phyloP scores from a whole-genome alignment of 2,113 vertebrate genomes.

The Labeo catla region DNA sequence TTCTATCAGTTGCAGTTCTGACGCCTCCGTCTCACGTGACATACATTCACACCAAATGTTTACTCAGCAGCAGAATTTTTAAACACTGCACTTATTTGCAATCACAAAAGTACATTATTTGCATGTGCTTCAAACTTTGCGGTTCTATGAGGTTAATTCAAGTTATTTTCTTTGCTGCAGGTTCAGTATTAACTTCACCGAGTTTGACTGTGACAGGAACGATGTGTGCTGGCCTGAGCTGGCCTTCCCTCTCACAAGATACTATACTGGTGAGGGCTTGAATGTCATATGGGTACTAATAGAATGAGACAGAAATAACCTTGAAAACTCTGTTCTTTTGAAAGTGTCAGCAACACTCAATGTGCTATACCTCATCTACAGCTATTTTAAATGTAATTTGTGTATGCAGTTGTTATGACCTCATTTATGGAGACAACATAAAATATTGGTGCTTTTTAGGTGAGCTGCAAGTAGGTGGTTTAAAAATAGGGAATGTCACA shows the following conservation, averaged over 20 bases:
- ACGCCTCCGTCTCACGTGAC: too few relatives aligned
- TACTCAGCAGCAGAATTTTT: too few relatives aligned
- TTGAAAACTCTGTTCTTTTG: neutral
- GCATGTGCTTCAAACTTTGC: too few relatives aligned
- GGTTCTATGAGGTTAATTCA: neutral
- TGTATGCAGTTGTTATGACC: neutral
- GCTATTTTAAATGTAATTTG: neutral
- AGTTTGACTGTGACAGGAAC: constrained; percentile 91
- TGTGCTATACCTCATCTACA: neutral
- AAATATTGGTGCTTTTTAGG: neutral
- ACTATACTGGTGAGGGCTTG: constrained; percentile 84
- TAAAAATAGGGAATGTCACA: neutral
- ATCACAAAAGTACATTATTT: too few relatives aligned
- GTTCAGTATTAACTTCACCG: constrained; percentile 90
- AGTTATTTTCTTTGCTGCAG: constrained; percentile 66
- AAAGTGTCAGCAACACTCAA: too few relatives aligned
- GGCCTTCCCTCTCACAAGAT: constrained; percentile 84
- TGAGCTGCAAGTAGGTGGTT: neutral
- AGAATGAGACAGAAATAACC: neutral
- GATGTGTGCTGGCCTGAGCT: constrained; percentile 95
- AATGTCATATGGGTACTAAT: neutral
- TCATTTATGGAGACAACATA: neutral
- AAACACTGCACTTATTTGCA: too few relatives aligned
- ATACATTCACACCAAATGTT: too few relatives aligned
- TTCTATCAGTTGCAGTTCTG: too few relatives aligned